phyloP scores from a whole-genome alignment of 2,888 invertebrate genomes.

The Portevinia maculata region DNA sequence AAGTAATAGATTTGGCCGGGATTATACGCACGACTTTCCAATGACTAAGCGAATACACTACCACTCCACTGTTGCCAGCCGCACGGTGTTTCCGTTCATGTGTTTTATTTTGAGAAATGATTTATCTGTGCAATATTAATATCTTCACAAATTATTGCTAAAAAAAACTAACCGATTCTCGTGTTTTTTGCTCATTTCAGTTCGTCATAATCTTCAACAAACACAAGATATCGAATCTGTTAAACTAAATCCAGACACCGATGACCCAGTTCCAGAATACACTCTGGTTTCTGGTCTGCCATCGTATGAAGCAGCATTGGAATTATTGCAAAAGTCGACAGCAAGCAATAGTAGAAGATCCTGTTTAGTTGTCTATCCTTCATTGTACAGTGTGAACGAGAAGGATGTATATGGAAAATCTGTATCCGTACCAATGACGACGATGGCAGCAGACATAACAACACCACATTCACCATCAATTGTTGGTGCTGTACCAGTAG shows the following conservation, averaged over 20 bases:
- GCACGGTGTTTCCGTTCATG: no score
- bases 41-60: no score
- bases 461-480: conserved; percentile 70
- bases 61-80: no score
- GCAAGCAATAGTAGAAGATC: conserved; percentile 72
- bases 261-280: conserved; percentile 86
- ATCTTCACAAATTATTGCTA: not conserved
- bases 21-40: no score
- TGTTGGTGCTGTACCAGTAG: conserved; percentile 52
- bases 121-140: no score
- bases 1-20: no score
- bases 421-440: not conserved
- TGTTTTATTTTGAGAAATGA: no score
- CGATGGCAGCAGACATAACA: conserved; percentile 45
- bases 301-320: conserved; percentile 86
- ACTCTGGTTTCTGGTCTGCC: conserved; percentile 86
- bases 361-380: conserved; percentile 81
- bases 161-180: conserved; percentile 14
- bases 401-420: conserved; percentile 67
- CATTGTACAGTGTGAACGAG: conserved; percentile 80
- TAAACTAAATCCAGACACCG: conserved; percentile 80
- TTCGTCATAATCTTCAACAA: conserved; percentile 75
- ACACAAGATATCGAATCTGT: conserved; percentile 79
- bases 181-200: conserved; percentile 70
- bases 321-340: conserved; percentile 83